phyloP scores from a whole-genome alignment of 1,140 invertebrate genomes.

The Sycobia sp. region DNA sequence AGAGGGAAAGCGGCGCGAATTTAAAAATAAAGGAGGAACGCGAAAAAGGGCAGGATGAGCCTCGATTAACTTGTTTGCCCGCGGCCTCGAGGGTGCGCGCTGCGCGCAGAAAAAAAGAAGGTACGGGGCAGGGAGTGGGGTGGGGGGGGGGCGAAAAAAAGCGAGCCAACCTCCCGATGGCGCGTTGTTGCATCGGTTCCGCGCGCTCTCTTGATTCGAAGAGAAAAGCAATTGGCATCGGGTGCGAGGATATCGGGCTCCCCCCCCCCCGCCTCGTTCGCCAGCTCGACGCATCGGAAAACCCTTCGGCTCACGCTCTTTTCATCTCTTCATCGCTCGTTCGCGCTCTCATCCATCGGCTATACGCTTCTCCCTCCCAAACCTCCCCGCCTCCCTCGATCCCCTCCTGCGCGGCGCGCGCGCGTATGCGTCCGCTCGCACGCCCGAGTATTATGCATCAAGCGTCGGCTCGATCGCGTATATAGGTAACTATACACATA shows the following conservation, averaged over 20 bases:
- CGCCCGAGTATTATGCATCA: neutral
- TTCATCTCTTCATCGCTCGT: neutral
- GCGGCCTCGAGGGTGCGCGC: neutral
- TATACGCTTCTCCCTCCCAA: neutral
- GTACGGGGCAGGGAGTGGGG: too few species aligned
- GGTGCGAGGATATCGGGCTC: too few species aligned
- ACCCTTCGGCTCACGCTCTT: neutral
- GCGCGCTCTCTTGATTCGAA: neutral
- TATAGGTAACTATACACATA: too few species aligned
- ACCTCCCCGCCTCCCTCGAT: too few species aligned
- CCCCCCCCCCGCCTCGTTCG: too few species aligned
- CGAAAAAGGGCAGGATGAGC: constrained; percentile 3
- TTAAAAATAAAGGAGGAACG: neutral
- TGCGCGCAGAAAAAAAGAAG: neutral
- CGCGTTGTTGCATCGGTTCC: neutral
- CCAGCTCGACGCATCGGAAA: neutral
- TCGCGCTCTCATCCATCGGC: neutral
- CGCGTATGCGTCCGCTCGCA: too few species aligned
- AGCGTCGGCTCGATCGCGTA: too few species aligned
- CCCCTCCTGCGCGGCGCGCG: too few species aligned
- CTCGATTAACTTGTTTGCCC: constrained; percentile 26
- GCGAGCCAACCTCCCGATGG: too few species aligned
- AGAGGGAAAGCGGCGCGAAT: neutral
- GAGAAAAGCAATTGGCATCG: neutral
- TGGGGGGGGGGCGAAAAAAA: neutral